These are phyloP conservation scores for Hippocampus abdominalis DNA, from an alignment of 2,113 vertebrate genomes.

Conservation along the genomic window DNA sequence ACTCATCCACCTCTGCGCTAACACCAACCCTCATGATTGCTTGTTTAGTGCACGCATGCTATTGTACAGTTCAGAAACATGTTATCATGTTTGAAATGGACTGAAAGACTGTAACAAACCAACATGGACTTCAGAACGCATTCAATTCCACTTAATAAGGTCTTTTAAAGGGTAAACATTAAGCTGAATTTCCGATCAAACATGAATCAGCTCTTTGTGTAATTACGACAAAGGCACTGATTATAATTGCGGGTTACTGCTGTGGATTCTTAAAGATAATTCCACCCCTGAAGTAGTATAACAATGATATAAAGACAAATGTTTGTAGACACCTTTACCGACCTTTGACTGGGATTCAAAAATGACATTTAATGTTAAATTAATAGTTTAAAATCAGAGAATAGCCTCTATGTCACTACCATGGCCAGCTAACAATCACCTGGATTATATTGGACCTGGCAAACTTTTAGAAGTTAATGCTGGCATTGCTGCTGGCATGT, in stretches of 20 bases:
- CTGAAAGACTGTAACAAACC: neutral
- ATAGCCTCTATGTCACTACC: neutral
- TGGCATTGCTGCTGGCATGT: too few species aligned
- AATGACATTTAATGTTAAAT: neutral
- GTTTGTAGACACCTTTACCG: neutral
- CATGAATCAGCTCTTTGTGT: neutral
- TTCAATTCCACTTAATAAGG: neutral
- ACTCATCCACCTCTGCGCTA: constrained; percentile 25
- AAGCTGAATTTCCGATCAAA: neutral
- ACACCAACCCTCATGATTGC: constrained; percentile 13
- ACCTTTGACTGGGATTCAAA: neutral
- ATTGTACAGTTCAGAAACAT: neutral
- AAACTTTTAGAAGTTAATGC: too few species aligned
- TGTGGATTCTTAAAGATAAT: constrained; percentile 11
- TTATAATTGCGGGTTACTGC: constrained; percentile 33
- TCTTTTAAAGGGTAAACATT: neutral
- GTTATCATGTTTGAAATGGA: neutral
- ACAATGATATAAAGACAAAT: neutral
- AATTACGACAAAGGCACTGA: constrained; percentile 9
- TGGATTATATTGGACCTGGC: too few species aligned
- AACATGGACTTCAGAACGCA: neutral
- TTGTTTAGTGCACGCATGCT: neutral
- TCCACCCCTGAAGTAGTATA: neutral
- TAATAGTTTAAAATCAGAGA: neutral
- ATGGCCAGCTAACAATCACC: too few species aligned